Conservation (phyloP, 2,888 invertebrate species). For the Hydroisotoma schaefferi region DNA sequence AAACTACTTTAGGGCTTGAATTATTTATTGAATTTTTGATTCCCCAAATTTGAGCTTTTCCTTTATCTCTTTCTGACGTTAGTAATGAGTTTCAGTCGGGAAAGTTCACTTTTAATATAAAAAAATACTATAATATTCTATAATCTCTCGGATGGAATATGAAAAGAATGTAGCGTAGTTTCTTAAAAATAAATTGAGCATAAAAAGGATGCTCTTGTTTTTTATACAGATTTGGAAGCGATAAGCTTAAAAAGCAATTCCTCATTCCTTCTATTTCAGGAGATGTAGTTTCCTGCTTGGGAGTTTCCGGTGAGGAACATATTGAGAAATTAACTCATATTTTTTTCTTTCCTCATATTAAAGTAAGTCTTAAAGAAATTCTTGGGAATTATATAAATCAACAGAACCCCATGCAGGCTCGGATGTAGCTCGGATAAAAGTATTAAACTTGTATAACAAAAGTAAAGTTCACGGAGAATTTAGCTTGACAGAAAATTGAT, state of each 20-base stretch:
- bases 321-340: background rate
- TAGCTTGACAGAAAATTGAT: background rate
- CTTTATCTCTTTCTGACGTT: background rate
- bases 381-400: background rate
- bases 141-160: no score
- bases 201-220: background rate
- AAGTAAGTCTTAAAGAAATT: background rate
- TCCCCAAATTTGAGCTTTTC: background rate
- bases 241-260: constrained; percentile 55
- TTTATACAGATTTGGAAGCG: constrained; percentile 52
- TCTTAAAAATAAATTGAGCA: background rate
- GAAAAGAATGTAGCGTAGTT: background rate
- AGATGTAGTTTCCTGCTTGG: constrained; percentile 56
- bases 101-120: no score
- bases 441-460: constrained; percentile 15
- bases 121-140: no score
- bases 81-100: no score
- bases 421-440: constrained; percentile 55
- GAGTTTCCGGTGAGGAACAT: constrained; percentile 51
- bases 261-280: constrained; percentile 55
- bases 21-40: no score
- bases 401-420: constrained; percentile 56
- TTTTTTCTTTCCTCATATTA: background rate
- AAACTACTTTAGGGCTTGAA: no score
- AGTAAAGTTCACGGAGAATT: background rate